phyloP scores from a whole-genome alignment of 35 echinoderm and acorn worm genomes.

The Ophiothrix spiculata region DNA sequence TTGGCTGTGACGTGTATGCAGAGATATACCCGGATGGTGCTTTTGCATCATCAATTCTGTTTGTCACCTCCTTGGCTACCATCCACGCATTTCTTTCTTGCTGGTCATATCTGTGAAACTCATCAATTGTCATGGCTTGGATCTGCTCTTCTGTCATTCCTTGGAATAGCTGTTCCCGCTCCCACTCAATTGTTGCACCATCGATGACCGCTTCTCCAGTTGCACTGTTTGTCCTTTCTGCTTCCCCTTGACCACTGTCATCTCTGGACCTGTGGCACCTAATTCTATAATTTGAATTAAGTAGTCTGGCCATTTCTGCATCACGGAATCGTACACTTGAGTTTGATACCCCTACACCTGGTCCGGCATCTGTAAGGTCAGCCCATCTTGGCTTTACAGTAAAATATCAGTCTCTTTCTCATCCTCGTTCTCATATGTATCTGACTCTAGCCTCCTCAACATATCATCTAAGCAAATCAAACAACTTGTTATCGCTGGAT shows the following conservation, averaged over 20 bases:
- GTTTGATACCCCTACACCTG: conserved; percentile 4
- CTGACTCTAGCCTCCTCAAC: background rate
- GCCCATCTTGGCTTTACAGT: conserved; percentile 5
- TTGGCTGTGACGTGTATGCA: background rate
- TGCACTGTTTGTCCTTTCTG: background rate
- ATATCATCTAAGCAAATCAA: background rate
- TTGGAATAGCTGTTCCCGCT: background rate
- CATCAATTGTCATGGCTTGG: background rate
- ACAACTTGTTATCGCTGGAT: background rate
- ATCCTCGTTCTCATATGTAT: background rate
- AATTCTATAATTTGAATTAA: conserved; percentile 12
- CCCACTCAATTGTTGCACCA: background rate
- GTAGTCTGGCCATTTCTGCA: conserved; percentile 6
- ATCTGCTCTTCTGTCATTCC: background rate
- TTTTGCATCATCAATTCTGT: conserved; percentile 3
- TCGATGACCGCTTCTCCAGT: background rate
- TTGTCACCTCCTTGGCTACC: background rate
- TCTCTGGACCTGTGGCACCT: conserved; percentile 13
- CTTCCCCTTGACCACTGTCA: background rate
- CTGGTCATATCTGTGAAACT: background rate
- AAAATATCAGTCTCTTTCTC: background rate
- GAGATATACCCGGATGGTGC: background rate
- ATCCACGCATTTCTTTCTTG: background rate
- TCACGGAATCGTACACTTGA: conserved; percentile 1
- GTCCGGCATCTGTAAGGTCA: conserved; percentile 8